Evolutionary conservation across 2,797 vertebrate genomes (phyloP), one percentile per base, ranked within the genome.

Genomic region (Diceros bicornis): DNA sequence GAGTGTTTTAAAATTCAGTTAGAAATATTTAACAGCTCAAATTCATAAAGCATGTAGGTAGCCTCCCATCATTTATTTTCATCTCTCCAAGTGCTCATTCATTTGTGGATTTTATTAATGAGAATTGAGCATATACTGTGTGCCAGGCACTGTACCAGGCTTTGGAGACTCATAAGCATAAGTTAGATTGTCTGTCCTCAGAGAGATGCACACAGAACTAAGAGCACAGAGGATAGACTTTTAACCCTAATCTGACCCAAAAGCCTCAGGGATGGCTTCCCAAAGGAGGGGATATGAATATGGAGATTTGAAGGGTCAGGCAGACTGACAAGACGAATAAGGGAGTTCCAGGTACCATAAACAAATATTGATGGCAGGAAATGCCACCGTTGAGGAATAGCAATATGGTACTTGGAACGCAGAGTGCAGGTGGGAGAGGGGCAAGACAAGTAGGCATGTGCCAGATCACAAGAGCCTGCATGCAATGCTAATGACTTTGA

Each of bases 381-480:
- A 75, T 95, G 41, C 6, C 17, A 52, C 23, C 55, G 41, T 41
- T 95, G 21, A 79, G 3, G 55, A 94, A 78, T 83, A 34, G 50
- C 23, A 50, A 5, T 44, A 14, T 10, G 8, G 18, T 59, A 1
- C 74, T 78, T 83, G 10, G 55, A 92, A 84, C 29, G 6, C 64
- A 59, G 59, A 72, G 8, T 12, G 0, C 12, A 84, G 11, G 2
- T 37, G 2, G 0, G 12, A 4, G 21, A 59, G 3, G 1, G 4
- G 3, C 64, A 84, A 44, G 14, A 55, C 29, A 88, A 93, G 2
- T 21, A 34, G 1, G 7, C 17, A 20, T 21, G 4, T 27, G 16
- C 3, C 16, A 44, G 4, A 72, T 29, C 7, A 44, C 16, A 8
- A 27, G 23, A 75, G 29, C 3, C 90, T 81, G 7, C 59, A 68